Percentiles rank a stretch among this genome's conserved stretches.
phyloP scores from a whole-genome alignment of 2,113 vertebrate genomes.

The Cyprinodon variegatus region DNA sequence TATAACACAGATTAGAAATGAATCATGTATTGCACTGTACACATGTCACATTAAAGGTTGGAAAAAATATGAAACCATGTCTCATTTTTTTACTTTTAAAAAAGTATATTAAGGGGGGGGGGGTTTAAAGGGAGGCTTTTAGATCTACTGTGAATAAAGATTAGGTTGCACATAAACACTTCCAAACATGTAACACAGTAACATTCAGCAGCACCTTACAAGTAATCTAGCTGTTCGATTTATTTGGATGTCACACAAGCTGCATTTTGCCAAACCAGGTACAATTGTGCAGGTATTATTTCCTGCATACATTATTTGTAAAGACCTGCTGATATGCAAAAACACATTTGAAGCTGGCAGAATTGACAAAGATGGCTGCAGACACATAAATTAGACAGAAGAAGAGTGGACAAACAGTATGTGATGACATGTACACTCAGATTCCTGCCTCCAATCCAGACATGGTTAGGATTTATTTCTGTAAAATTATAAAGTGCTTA shows the following conservation, averaged over 20 bases:
- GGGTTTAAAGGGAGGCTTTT: background rate
- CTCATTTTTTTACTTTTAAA: background rate
- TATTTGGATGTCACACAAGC: background rate
- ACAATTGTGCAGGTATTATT: background rate
- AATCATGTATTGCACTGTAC: no score
- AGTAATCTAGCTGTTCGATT: conserved; percentile 10
- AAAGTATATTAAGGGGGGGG: background rate
- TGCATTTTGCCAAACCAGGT: background rate
- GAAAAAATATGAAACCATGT: background rate
- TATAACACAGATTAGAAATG: no score
- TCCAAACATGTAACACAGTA: background rate
- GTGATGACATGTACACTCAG: conserved; percentile 48
- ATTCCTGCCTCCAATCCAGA: background rate
- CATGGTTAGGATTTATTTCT: background rate
- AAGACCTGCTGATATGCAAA: conserved; percentile 62
- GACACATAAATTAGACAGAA: conserved; percentile 60
- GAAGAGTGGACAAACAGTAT: conserved; percentile 8
- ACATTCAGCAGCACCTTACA: conserved; percentile 15
- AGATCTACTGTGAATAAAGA: background rate
- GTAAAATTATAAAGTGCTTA: background rate
- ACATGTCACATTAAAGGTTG: no score
- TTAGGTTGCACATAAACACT: background rate
- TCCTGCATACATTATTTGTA: conserved; percentile 26
- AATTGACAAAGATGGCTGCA: conserved; percentile 28
- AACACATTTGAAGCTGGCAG: conserved; percentile 42